These are phyloP conservation scores for Euschistus heros DNA, from an alignment of 1,140 invertebrate species.

Conservation along the genomic window DNA sequence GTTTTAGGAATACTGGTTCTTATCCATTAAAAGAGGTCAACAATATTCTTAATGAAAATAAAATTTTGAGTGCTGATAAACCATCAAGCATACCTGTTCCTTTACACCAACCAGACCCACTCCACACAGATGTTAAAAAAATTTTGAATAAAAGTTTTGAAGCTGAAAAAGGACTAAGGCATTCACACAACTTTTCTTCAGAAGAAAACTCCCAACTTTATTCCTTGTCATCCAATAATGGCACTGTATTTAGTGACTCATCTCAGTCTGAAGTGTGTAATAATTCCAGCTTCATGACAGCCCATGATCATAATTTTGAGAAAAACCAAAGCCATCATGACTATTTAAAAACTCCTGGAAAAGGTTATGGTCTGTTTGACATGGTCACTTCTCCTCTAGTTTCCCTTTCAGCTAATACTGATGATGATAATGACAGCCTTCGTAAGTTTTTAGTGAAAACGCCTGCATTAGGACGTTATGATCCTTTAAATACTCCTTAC, in stretches of 20 bases:
- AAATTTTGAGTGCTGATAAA: no score
- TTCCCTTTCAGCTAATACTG: not conserved
- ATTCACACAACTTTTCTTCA: no score
- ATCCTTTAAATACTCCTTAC: constrained; percentile 1
- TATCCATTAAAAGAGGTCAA: constrained; percentile 1
- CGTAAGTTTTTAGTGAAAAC: not conserved
- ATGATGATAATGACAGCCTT: constrained; percentile 1
- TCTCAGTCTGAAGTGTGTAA: constrained; percentile 1
- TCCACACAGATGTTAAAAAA: not conserved
- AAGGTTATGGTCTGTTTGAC: constrained; percentile 1
- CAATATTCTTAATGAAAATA: not conserved
- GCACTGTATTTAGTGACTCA: not conserved
- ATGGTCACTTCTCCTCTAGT: constrained; percentile 8
- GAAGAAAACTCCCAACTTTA: no score
- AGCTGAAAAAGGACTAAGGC: not conserved
- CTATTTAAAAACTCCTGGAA: constrained; percentile 17
- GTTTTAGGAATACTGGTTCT: not conserved
- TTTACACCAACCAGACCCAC: no score
- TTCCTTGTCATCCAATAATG: no score
- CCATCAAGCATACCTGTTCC: no score
- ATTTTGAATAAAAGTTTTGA: constrained; percentile 7
- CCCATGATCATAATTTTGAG: constrained; percentile 15
- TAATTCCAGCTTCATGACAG: constrained; percentile 18
- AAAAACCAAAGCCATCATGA: not conserved
- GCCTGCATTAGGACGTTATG: not conserved